Evolutionary conservation across 2,113 vertebrate genomes (phyloP).

Genomic region (Sinocyclocheilus maitianheensis): DNA sequence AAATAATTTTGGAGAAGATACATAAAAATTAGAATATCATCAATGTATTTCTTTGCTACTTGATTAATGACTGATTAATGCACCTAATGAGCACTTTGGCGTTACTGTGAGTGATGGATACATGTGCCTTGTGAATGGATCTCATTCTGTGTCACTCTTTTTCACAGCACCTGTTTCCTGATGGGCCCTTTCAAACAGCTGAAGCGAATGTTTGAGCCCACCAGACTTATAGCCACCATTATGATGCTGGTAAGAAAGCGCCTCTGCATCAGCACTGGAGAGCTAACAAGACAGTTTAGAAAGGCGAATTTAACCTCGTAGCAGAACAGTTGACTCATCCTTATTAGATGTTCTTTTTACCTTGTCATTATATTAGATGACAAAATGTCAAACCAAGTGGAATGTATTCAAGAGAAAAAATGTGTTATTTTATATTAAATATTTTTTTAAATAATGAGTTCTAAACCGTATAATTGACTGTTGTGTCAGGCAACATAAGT

Average conservation of each 20-base stretch:
- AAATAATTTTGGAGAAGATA: not conserved
- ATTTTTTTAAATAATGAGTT: too few relatives aligned
- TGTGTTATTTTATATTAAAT: too few relatives aligned
- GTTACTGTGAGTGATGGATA: not conserved
- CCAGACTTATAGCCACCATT: conserved; percentile 87
- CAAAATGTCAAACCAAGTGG: not conserved
- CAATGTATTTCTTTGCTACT: not conserved
- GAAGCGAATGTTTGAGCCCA: conserved; percentile 95
- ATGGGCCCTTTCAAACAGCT: conserved; percentile 95
- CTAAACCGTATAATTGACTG: too few relatives aligned
- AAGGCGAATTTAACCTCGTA: not conserved
- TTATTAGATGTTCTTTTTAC: not conserved
- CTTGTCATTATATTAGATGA: not conserved
- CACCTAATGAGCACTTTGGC: not conserved
- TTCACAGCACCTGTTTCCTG: conserved; percentile 90
- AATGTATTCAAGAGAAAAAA: not conserved
- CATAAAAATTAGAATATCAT: too few relatives aligned
- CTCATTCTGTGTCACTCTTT: conserved; percentile 45
- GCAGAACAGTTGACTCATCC: not conserved
- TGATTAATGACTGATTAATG: not conserved
- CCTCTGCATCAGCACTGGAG: not conserved
- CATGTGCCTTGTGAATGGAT: conserved; percentile 1
- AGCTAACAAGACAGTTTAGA: conserved; percentile 3
- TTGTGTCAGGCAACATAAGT: too few relatives aligned
- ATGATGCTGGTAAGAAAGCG: conserved; percentile 86